Conservation (phyloP, 2,888 invertebrate species). For the Diplazon laetatorius region DNA sequence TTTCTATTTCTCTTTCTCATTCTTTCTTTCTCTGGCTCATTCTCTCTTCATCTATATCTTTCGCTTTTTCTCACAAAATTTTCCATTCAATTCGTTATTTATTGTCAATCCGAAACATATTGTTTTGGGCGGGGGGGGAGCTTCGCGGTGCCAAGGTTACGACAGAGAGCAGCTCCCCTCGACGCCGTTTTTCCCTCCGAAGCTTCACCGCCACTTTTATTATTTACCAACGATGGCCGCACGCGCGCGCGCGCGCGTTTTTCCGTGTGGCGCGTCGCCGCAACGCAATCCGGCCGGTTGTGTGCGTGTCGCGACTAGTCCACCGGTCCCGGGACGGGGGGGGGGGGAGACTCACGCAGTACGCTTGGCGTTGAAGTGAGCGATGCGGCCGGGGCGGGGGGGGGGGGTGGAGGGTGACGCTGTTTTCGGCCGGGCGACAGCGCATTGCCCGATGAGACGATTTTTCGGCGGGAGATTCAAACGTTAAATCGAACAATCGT, state of each 20-base stretch:
- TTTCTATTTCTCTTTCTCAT: background rate
- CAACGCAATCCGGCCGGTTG: constrained; percentile 60
- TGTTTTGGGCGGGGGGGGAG: too few species aligned
- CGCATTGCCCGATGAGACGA: constrained; percentile 67
- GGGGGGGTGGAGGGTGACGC: constrained; percentile 40
- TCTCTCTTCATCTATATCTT: background rate
- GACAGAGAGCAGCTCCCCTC: constrained; percentile 10
- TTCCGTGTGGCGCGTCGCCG: constrained; percentile 46
- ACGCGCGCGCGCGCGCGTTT: constrained; percentile 27
- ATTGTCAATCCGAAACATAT: constrained; percentile 26
- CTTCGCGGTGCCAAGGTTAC: constrained; percentile 57
- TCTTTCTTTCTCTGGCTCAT: background rate
- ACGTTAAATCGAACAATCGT: too few species aligned
- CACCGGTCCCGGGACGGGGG: constrained; percentile 44
- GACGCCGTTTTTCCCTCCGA: constrained; percentile 68
- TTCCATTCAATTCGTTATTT: constrained; percentile 21
- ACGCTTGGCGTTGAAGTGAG: constrained; percentile 1
- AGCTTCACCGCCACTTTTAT: constrained; percentile 66
- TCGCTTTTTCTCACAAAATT: constrained; percentile 6
- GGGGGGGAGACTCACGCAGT: constrained; percentile 38
- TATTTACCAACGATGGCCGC: constrained; percentile 21
- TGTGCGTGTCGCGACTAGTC: constrained; percentile 66
- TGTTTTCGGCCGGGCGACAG: constrained; percentile 59
- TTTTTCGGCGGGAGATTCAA: constrained; percentile 72
- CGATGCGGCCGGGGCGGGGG: constrained; percentile 53